Base-by-base conservation (phyloP, 2,888 invertebrate genomes). In the Netelia fuscicornis region DNA sequence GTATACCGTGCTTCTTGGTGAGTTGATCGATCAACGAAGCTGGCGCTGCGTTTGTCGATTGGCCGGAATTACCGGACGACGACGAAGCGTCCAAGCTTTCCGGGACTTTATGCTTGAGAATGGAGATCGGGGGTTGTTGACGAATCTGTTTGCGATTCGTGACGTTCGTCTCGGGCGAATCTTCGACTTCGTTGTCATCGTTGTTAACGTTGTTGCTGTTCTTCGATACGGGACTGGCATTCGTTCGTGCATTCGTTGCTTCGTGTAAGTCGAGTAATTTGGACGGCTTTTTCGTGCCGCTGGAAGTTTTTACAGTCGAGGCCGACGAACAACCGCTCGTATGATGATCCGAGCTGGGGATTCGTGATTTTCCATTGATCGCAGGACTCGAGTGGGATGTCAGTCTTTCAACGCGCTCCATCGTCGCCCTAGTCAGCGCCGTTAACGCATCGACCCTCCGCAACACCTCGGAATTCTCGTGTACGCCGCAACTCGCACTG, bases 21-120 rank as follows among this genome's bases (percentile, higher is more conserved):
- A 96, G 95, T 17, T 96, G 95, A 90, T 97, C 97, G 71, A 85
- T 80, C 68, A 96, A 94, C 78, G 97, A 97, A 90, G 95, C 97
- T 0, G 97, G 96, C 8, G 97, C 97, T 94, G 97, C 97, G n/a
- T 97, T 97, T 3, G 97, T 97, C 10, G 97, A 97, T 30, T 58
- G 37, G 0, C 42, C 52, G n/a, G 56, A 90, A 80, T 83, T 88
- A 17, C 88, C 88, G 62, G 91, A 87, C 67, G 91, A 89, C 85
- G 91, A 91, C 78, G 92, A 92, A 86, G 37, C 17, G 1, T 86
- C 86, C 9, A 11, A 20, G 80, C 94, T 94, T 87, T 95, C 94
- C 25, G 94, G 94, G 20, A 94, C 94, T 91, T 95, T 95, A 85
- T 95, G 94, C 89, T 96, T 96, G 44, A 96, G 91, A 86, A 96